Evolutionary conservation across 2,797 vertebrate species (phyloP).

Genomic region (Glossophaga mutica): DNA sequence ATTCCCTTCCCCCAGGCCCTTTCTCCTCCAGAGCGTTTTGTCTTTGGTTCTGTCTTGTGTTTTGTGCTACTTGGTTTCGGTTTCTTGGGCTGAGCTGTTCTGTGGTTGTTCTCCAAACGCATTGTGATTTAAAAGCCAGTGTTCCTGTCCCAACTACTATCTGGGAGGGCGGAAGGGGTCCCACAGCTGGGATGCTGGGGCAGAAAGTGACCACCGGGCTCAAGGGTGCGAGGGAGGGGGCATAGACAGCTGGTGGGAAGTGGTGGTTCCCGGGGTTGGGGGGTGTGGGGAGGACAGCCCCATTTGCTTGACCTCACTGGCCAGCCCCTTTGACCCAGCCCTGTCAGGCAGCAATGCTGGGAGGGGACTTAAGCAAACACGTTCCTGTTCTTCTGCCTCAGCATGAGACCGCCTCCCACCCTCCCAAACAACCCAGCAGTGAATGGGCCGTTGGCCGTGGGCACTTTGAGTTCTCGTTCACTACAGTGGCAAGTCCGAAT

Average conservation of each 20-base stretch:
- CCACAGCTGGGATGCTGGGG: constrained; percentile 82
- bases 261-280: neutral
- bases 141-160: constrained; percentile 85
- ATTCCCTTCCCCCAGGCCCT: neutral
- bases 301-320: neutral
- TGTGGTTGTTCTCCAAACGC: constrained; percentile 87
- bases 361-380: neutral
- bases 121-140: constrained; percentile 85
- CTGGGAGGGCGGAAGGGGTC: constrained; percentile 75
- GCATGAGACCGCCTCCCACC: neutral
- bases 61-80: constrained; percentile 78
- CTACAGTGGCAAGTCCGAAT: fast-evolving
- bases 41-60: constrained; percentile 62
- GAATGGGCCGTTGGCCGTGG: neutral
- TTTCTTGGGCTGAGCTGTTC: constrained; percentile 83
- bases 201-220: constrained; percentile 74
- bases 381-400: neutral
- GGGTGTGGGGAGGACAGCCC: neutral
- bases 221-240: constrained; percentile 32
- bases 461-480: neutral
- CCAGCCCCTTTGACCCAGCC: neutral
- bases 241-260: neutral
- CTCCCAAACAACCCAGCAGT: neutral
- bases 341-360: neutral
- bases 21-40: neutral